phyloP scores from a whole-genome alignment of 2,797 vertebrate genomes.

The Ctenosaura bakeri region DNA sequence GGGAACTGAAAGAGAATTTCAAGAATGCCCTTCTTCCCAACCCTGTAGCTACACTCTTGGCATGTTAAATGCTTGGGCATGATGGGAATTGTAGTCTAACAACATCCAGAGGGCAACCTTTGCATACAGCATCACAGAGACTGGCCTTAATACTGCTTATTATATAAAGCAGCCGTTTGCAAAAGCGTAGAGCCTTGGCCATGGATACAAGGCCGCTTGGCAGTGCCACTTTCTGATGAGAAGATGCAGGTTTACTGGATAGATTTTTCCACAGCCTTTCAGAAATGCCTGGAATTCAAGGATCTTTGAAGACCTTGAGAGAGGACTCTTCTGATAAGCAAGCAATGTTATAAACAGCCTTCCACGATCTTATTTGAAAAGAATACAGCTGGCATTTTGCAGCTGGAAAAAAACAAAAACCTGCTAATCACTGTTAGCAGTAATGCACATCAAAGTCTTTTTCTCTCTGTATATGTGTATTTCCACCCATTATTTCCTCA shows the following conservation, averaged over 20 bases:
- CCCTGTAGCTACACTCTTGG: too few relatives aligned
- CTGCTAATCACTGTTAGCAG: background rate
- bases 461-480: too few relatives aligned
- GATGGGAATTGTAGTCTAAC: too few relatives aligned
- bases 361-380: accelerated
- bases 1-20: too few relatives aligned
- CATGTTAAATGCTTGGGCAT: too few relatives aligned
- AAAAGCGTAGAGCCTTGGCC: background rate
- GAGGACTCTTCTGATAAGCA: slow-evolving; percentile 2
- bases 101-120: background rate
- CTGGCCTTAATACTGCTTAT: background rate
- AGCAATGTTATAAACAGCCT: slow-evolving; percentile 20
- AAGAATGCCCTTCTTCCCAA: too few relatives aligned
- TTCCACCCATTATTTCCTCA: too few relatives aligned
- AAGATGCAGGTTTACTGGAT: slow-evolving; percentile 12
- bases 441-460: too few relatives aligned
- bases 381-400: background rate
- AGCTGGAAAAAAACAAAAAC: background rate
- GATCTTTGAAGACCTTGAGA: slow-evolving; percentile 50
- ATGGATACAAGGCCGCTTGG: background rate
- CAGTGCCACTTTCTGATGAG: slow-evolving; percentile 42
- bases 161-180: background rate
- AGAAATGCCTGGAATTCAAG: slow-evolving; percentile 60
- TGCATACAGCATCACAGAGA: background rate
- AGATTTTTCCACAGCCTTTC: slow-evolving; percentile 50